Conservation (phyloP, 2,113 vertebrate genomes). For the Hipposideros armiger region DNA sequence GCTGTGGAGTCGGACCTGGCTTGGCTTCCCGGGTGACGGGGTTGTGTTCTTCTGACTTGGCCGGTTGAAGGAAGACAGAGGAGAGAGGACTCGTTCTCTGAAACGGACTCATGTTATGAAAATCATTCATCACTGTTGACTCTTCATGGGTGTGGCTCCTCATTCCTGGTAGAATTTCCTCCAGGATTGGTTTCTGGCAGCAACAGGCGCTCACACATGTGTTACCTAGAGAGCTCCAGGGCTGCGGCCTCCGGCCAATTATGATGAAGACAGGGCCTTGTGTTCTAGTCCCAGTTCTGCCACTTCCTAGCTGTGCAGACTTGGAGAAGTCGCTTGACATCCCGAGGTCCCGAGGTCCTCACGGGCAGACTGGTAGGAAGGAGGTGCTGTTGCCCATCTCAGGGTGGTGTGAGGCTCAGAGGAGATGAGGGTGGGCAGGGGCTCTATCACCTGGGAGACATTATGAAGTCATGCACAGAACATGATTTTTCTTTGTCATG, state of each 20-base stretch:
- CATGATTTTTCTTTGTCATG: neutral
- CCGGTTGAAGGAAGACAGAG: neutral
- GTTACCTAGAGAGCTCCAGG: too few relatives aligned
- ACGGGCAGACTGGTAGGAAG: neutral
- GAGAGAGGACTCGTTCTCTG: neutral
- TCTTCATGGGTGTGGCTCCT: neutral
- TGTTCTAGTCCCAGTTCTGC: rapidly evolving
- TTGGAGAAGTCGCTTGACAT: neutral
- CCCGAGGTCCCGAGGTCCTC: neutral
- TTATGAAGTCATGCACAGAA: rapidly evolving
- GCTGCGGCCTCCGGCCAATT: neutral
- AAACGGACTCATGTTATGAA: neutral
- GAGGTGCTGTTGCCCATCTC: neutral
- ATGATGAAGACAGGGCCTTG: rapidly evolving
- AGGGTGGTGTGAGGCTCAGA: neutral
- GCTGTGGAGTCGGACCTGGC: neutral
- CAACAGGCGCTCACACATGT: rapidly evolving
- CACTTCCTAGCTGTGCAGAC: neutral
- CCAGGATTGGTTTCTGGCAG: neutral
- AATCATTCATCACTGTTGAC: neutral
- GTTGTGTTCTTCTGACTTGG: neutral
- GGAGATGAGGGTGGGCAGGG: neutral
- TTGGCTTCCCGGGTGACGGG: neutral
- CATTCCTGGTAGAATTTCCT: neutral
- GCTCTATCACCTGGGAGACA: neutral